Percentiles rank a stretch among this genome's conserved stretches.
phyloP scores from a whole-genome alignment of 2,797 vertebrate species.

The Antrozous pallidus region DNA sequence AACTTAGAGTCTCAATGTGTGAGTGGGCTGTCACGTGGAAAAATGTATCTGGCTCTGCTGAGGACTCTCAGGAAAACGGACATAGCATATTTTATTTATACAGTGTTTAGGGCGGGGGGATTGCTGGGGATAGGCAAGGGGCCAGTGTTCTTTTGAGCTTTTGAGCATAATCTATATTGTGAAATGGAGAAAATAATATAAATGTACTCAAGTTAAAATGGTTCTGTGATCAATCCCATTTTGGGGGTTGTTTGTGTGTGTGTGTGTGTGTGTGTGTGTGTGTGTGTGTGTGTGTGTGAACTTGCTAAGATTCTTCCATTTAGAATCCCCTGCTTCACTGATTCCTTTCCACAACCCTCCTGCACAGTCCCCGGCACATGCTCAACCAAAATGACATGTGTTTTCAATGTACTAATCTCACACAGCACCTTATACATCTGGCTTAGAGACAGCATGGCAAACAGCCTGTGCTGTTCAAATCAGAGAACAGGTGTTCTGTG shows the following conservation, averaged over 20 bases:
- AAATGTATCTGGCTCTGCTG: neutral
- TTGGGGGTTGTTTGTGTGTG: neutral
- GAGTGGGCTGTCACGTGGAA: neutral
- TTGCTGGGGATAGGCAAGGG: neutral
- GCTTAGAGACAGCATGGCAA: neutral
- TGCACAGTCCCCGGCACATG: neutral
- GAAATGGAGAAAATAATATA: neutral
- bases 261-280: too few species aligned
- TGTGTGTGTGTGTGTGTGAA: neutral
- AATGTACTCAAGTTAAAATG: neutral
- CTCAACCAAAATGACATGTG: neutral
- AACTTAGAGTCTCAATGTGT: neutral
- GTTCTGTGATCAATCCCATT: neutral
- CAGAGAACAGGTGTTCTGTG: neutral
- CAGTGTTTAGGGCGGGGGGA: neutral
- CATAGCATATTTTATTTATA: neutral
- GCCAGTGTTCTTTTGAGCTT: neutral
- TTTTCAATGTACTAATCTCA: neutral
- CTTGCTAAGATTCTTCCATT: neutral
- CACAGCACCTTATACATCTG: rapidly evolving
- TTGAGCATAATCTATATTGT: neutral
- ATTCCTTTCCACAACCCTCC: neutral
- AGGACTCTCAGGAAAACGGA: neutral
- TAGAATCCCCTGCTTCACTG: neutral
- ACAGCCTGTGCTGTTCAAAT: neutral